These are phyloP conservation scores for Leptinotarsa peninsularis DNA, from an alignment of 2,888 invertebrate species.

Conservation along the genomic window DNA sequence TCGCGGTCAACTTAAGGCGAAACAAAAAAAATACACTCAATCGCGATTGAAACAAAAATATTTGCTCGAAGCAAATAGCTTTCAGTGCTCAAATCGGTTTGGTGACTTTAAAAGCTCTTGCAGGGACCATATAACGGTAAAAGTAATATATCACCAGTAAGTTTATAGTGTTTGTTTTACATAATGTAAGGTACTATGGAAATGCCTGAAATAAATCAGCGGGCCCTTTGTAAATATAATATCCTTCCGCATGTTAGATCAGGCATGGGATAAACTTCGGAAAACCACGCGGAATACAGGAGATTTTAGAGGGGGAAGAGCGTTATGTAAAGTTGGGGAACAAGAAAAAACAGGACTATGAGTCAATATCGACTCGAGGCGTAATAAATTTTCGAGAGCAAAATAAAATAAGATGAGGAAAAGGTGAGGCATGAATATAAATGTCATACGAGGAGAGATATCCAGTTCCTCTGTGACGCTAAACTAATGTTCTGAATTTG, in stretches of 20 bases:
- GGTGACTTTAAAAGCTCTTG: slow-evolving; percentile 3
- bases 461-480: too few species aligned
- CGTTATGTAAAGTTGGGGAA: not conserved
- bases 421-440: too few species aligned
- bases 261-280: slow-evolving; percentile 11
- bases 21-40: not conserved
- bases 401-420: too few species aligned
- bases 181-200: slow-evolving; percentile 12
- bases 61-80: slow-evolving; percentile 4
- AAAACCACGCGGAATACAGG: not conserved
- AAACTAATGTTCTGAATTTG: too few species aligned
- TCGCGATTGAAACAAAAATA: not conserved
- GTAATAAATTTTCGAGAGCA: not conserved
- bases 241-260: slow-evolving; percentile 11
- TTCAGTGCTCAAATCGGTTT: not conserved
- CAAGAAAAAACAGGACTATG: not conserved
- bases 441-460: too few species aligned
- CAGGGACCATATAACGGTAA: not conserved
- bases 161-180: slow-evolving; percentile 16
- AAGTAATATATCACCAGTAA: slow-evolving; percentile 8
- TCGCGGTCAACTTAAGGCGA: too few species aligned
- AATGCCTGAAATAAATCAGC: slow-evolving; percentile 6
- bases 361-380: not conserved
- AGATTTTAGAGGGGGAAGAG: not conserved
- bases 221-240: slow-evolving; percentile 14